Evolutionary conservation across 2,888 invertebrate species (phyloP), one percentile per base, ranked within the genome.

Genomic region (Allacma fusca): DNA sequence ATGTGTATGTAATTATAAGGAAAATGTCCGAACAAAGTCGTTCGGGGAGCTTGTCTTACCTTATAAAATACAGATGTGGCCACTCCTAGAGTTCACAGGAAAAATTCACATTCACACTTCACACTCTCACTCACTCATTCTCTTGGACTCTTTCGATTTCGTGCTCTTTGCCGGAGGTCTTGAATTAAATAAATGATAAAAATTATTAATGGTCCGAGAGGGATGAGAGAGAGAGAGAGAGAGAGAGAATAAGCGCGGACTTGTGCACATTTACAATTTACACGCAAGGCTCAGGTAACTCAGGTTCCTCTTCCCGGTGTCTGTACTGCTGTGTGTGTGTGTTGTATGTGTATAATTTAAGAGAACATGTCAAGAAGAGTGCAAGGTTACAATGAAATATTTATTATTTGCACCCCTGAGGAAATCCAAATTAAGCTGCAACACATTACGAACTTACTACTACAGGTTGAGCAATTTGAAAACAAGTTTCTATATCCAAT

Each of bases 131-230:
- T 67, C 67, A n/a, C 67, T 16, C 50, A 12, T 16, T 50, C n/a
- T 29, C n/a, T 70, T 57, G 57, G 71, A 57, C 71, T 62, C 62
- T 72, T 72, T 72, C 72, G 34, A 59, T 73, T 62, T 59, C 73
- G 73, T 73, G 73, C 73, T 73, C 73, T 62, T 62, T 62, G 73
- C 73, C 73, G 73, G 73, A 73, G 73, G 73, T 73, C 73, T 73
- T 73, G 73, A 62, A 73, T 73, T 73, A 73, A 73, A 73, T 73
- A 73, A 73, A 73, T 73, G 73, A 62, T 73, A 73, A 73, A 73
- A 73, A 62, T 73, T 73, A 73, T 73, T 73, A 73, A 73, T 73
- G 73, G 73, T 62, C 34, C 24, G 50, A 26, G 73, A 72, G 57
- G n/a, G n/a, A n/a, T n/a, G 28, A 29, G 29, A 67, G 16, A 67